Percentiles rank a stretch among this genome's conserved stretches.
Evolutionary conservation across 2,797 vertebrate genomes (phyloP).

Genomic region (Emydoidea blandingii): DNA sequence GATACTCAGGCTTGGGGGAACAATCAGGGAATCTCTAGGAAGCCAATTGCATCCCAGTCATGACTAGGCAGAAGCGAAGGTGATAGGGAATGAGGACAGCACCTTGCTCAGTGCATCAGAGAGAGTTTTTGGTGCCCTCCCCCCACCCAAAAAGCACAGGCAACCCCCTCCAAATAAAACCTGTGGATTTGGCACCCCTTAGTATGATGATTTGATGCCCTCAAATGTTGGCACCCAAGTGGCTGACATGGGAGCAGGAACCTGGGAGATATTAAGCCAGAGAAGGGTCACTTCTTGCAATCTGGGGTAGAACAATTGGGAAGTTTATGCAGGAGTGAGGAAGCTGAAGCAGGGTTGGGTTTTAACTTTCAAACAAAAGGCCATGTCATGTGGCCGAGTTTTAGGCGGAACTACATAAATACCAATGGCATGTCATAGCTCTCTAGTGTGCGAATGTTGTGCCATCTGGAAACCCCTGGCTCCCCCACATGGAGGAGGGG

Average conservation of each 20-base stretch:
- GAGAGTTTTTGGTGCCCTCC: not conserved
- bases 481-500: not conserved
- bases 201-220: not conserved
- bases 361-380: conserved; percentile 10
- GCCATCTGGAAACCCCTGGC: not conserved
- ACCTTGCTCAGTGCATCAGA: not conserved
- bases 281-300: not conserved
- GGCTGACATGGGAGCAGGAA: not conserved
- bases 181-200: not conserved
- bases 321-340: accelerated
- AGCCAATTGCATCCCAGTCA: not conserved
- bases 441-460: not conserved
- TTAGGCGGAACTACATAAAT: not conserved
- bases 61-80: not conserved
- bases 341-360: not conserved
- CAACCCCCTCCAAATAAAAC: not conserved
- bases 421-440: not conserved
- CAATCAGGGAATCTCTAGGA: not conserved
- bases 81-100: not conserved
- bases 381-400: not conserved
- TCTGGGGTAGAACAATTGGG: accelerated
- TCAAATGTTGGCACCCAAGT: not conserved
- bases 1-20: not conserved
- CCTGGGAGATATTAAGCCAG: not conserved
- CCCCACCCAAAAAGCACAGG: not conserved